A percentile compares a stretch with the other conserved stretches of the same genome.
These are phyloP conservation scores for Parazoanthus atlanticus DNA, from an alignment of 92 coral and sea anemone genomes.

Conservation along the genomic window DNA sequence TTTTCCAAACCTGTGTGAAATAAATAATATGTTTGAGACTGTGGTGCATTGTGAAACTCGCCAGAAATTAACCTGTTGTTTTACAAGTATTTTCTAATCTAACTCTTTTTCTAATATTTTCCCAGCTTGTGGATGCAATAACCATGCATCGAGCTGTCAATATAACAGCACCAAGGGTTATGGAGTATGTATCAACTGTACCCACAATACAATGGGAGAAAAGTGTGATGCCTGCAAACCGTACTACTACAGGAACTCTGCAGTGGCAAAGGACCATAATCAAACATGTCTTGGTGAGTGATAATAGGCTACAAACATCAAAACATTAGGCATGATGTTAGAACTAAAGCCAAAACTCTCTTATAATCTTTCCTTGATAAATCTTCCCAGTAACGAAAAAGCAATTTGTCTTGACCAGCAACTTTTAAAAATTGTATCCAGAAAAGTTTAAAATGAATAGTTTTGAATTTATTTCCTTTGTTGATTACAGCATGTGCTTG, in stretches of 20 bases:
- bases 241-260: conserved; percentile 72
- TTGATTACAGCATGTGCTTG: conserved; percentile 82
- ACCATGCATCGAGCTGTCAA: conserved; percentile 79
- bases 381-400: too few species aligned
- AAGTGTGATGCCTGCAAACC: conserved; percentile 79
- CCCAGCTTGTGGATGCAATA: conserved; percentile 87
- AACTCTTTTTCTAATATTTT: background rate
- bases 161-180: conserved; percentile 68
- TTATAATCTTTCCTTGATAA: too few species aligned
- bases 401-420: too few species aligned
- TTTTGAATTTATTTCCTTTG: background rate
- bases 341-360: too few species aligned
- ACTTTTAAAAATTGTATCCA: too few species aligned
- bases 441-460: too few species aligned
- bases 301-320: too few species aligned
- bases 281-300: conserved; percentile 85
- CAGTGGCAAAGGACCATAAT: conserved; percentile 58
- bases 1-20: too few species aligned
- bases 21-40: too few species aligned
- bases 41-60: too few species aligned
- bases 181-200: conserved; percentile 90
- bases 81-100: background rate
- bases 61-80: too few species aligned
- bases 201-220: conserved; percentile 86
- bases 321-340: too few species aligned